Base-by-base conservation (phyloP, 2,113 vertebrate species). In the Thymallus thymallus region DNA sequence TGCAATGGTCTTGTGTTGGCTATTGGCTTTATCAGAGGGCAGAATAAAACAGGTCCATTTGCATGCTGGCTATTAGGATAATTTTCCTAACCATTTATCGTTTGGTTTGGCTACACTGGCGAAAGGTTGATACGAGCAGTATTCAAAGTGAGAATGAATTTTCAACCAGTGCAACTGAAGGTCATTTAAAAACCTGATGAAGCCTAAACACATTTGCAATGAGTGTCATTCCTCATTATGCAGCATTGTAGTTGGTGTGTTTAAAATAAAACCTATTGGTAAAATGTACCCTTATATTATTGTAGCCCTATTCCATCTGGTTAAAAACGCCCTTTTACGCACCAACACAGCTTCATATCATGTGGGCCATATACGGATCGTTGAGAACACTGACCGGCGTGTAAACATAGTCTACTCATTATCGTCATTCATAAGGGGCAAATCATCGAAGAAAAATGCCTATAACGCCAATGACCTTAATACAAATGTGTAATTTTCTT, bases 181-280 rank as follows among this genome's bases (percentile, higher is more conserved):
- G 91, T 92, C 91, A 92, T 91, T 85, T 89, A 85, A 78, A 77
- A 85, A 80, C 71, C 48, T 68, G 80, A 80, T 79, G 81, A 72
- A 84, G 76, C 60, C 18, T 45, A 29, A 71, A 66, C 77, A 73
- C 72, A 13, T 77, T 80, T 79, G 70, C 82, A 82, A 88, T 87
- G 86, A 79, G 82, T 85, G 83, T 83, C 80, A 81, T 74, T 80
- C 48, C 55, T 60, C 30, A 69, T 73, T 63, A 77, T 55, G 80
- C 70, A 4, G 41, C 75, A 68, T 73, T 65, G 7, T 77, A 76
- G 79, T 76, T 82, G 20, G 78, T 61, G 61, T 20, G 14, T 61
- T 79, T 62, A 64, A 58, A 32, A 32, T 3, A n/a, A 73, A 46
- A 77, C 58, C 48, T 64, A 23, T 63, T 16, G 9, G 22, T 5